A percentile compares a stretch with the other conserved stretches of the same genome.
Conservation (phyloP, 2,888 invertebrate genomes). For the Ophioninae sp. region DNA sequence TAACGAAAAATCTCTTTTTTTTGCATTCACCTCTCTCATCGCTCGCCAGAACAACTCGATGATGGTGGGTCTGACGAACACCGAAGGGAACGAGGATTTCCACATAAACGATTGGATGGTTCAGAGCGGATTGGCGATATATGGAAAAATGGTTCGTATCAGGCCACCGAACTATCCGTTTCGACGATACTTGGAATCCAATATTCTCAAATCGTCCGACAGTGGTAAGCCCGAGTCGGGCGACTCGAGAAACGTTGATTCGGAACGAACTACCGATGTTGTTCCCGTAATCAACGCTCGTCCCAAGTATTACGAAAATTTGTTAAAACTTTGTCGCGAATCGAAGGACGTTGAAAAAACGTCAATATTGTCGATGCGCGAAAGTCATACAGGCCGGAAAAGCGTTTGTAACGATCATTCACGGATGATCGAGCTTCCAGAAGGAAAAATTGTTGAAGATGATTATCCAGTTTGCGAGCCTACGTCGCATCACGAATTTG, state of each 20-base stretch:
- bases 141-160: conserved; percentile 77
- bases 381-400: not conserved
- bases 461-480: not conserved
- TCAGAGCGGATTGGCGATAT: conserved; percentile 68
- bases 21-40: not conserved
- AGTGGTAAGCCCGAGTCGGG: conserved; percentile 2
- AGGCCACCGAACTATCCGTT: conserved; percentile 67
- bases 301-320: conserved; percentile 16
- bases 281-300: not conserved
- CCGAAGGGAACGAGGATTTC: conserved; percentile 70
- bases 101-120: conserved; percentile 76
- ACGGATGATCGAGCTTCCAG: not conserved
- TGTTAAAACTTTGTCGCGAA: conserved; percentile 34
- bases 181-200: conserved; percentile 53
- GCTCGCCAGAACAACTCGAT: conserved; percentile 74
- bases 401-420: conserved; percentile 8
- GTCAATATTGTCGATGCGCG: not conserved
- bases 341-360: conserved; percentile 1
- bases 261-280: not conserved
- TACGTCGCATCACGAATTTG: not conserved
- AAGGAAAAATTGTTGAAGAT: not conserved
- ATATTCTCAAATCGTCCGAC: not conserved
- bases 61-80: conserved; percentile 73
- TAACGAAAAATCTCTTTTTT: not conserved
- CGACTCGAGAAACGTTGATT: conserved; percentile 19